These are phyloP conservation scores for Elephantulus edwardii DNA, from an alignment of 2,113 vertebrate species.

Conservation along the genomic window DNA sequence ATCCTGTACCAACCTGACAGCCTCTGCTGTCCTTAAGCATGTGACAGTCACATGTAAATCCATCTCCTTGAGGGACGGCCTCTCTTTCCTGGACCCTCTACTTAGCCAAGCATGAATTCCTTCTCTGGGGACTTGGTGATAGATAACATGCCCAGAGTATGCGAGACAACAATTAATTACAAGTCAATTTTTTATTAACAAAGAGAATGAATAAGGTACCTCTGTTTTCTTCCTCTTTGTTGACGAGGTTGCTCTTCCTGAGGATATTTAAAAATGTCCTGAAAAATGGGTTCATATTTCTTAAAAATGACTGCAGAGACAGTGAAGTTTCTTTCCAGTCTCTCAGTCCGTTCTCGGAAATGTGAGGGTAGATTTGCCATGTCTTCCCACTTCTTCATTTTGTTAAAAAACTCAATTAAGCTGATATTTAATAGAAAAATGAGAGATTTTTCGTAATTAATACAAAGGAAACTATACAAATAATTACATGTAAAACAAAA, in stretches of 20 bases:
- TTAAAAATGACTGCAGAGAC: slow-evolving; percentile 96
- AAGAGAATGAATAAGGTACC: slow-evolving; percentile 80
- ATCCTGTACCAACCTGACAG: no score
- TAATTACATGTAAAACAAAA: slow-evolving; percentile 20
- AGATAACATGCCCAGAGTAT: no score
- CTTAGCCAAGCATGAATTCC: no score
- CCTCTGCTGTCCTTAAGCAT: no score
- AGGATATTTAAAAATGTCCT: slow-evolving; percentile 91
- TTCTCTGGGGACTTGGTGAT: no score
- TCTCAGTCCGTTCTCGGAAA: slow-evolving; percentile 91
- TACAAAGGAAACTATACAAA: slow-evolving; percentile 3
- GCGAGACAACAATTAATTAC: no score
- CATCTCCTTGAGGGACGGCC: no score
- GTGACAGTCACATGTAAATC: no score
- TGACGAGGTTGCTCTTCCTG: slow-evolving; percentile 91
- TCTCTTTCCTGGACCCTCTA: no score
- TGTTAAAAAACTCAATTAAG: slow-evolving; percentile 96
- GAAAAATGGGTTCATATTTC: slow-evolving; percentile 96
- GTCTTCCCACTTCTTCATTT: slow-evolving; percentile 98
- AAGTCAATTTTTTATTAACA: neutral
- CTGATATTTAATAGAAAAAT: slow-evolving; percentile 80
- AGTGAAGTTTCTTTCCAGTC: slow-evolving; percentile 94
- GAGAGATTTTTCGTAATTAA: slow-evolving; percentile 36
- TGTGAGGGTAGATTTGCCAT: slow-evolving; percentile 92
- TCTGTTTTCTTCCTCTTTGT: slow-evolving; percentile 94